phyloP scores from a whole-genome alignment of 1,140 invertebrate genomes.

The Bombyx mandarina region DNA sequence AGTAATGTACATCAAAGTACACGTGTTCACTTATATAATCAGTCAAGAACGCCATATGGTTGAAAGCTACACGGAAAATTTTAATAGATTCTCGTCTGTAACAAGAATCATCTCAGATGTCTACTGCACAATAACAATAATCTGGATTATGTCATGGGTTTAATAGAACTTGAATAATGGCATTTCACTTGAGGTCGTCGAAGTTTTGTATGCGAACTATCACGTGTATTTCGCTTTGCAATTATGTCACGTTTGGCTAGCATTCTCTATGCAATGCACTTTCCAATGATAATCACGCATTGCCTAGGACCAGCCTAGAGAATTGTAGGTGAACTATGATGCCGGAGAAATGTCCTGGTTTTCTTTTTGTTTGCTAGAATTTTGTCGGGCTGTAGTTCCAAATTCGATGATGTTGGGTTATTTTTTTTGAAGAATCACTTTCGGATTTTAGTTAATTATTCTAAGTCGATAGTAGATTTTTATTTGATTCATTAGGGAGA shows the following conservation, averaged over 20 bases:
- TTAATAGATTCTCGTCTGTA: no score
- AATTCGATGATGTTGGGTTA: no score
- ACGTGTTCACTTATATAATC: no score
- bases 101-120: neutral
- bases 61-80: no score
- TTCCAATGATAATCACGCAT: conserved; percentile 34
- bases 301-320: conserved; percentile 33
- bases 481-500: no score
- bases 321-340: conserved; percentile 55
- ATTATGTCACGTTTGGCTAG: conserved; percentile 37
- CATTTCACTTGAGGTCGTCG: conserved; percentile 42
- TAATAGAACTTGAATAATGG: conserved; percentile 60
- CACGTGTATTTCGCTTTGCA: conserved; percentile 19
- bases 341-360: conserved; percentile 13
- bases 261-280: conserved; percentile 55
- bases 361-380: neutral
- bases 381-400: no score
- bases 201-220: no score
- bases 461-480: no score
- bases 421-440: no score
- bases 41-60: no score
- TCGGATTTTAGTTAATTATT: no score
- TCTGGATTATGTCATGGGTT: conserved; percentile 64
- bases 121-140: conserved; percentile 25
- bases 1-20: no score